These are phyloP conservation scores for Rhyacichthys aspro DNA, from an alignment of 2,797 vertebrate species.

Conservation along the genomic window DNA sequence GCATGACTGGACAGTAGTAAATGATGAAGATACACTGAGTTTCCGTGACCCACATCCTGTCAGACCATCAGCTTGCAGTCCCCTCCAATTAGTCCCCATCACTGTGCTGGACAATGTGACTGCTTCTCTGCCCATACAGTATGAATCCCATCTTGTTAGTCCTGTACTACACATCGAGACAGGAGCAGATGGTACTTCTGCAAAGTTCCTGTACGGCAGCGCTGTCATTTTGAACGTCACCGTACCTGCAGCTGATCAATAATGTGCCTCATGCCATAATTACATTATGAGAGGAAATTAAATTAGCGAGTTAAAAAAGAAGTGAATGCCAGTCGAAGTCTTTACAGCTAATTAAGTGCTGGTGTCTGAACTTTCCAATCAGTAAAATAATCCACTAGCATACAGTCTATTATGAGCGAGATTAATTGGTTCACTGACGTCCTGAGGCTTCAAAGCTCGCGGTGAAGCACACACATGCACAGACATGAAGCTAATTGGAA, in stretches of 20 bases:
- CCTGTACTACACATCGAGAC: conserved; percentile 19
- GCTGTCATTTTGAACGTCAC: conserved; percentile 24
- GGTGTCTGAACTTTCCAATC: conserved; percentile 62
- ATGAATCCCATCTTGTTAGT: conserved; percentile 41
- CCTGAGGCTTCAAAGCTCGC: conserved; percentile 44
- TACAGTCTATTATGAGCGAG: conserved; percentile 59
- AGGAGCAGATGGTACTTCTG: conserved; percentile 35
- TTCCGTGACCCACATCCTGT: conserved; percentile 43
- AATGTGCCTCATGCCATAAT: conserved; percentile 54
- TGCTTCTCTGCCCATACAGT: conserved; percentile 21
- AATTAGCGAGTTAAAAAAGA: conserved; percentile 62
- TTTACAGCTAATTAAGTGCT: conserved; percentile 68
- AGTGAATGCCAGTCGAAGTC: conserved; percentile 45
- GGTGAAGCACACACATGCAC: conserved; percentile 20
- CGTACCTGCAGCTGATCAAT: conserved; percentile 50
- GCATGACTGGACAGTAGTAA: conserved; percentile 2
- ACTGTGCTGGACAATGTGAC: conserved; percentile 23
- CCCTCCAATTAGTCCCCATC: conserved; percentile 60
- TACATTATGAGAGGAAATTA: conserved; percentile 61
- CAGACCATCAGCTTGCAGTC: conserved; percentile 46
- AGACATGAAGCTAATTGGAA: conserved; percentile 17
- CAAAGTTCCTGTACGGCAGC: neutral
- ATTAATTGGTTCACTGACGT: conserved; percentile 67
- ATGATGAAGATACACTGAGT: conserved; percentile 22
- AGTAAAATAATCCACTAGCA: conserved; percentile 66